A percentile compares a stretch with the other conserved stretches of the same genome.
These are phyloP conservation scores for Acrobasis repandana DNA, from an alignment of 2,888 invertebrate genomes.

Conservation along the genomic window DNA sequence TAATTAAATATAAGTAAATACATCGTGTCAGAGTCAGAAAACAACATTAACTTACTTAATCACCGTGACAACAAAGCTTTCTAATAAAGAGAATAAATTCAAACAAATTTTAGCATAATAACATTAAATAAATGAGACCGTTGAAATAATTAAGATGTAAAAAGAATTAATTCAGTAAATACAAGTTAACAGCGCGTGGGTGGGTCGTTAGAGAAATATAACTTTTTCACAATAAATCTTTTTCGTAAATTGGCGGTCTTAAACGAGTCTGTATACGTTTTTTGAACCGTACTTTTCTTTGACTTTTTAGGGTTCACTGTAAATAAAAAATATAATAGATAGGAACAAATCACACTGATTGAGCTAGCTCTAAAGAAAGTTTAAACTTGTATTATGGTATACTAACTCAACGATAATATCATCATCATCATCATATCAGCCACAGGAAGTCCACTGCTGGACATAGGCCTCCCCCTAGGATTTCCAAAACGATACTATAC, in stretches of 20 bases:
- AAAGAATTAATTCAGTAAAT: conserved; percentile 13
- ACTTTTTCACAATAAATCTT: conserved; percentile 26
- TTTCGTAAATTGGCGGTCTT: conserved; percentile 23
- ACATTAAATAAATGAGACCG: not conserved
- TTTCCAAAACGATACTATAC: no score
- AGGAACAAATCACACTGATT: no score
- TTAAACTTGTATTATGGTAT: no score
- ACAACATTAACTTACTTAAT: not conserved
- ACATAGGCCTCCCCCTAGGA: no score
- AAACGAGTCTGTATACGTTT: conserved; percentile 5
- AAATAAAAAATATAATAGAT: no score
- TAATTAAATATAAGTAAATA: no score
- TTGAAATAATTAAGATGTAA: conserved; percentile 17
- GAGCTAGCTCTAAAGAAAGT: no score
- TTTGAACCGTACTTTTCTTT: not conserved
- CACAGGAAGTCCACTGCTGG: no score
- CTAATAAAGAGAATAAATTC: not conserved
- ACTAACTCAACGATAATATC: no score
- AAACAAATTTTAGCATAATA: not conserved
- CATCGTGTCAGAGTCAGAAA: no score
- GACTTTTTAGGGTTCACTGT: not conserved
- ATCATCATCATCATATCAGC: no score
- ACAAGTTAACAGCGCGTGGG: conserved; percentile 14
- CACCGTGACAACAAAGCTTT: not conserved
- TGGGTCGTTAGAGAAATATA: conserved; percentile 20